Percentiles rank a stretch among this genome's conserved stretches.
Evolutionary conservation across 2,888 invertebrate species (phyloP).

Genomic region (Eurytoma adleriae): DNA sequence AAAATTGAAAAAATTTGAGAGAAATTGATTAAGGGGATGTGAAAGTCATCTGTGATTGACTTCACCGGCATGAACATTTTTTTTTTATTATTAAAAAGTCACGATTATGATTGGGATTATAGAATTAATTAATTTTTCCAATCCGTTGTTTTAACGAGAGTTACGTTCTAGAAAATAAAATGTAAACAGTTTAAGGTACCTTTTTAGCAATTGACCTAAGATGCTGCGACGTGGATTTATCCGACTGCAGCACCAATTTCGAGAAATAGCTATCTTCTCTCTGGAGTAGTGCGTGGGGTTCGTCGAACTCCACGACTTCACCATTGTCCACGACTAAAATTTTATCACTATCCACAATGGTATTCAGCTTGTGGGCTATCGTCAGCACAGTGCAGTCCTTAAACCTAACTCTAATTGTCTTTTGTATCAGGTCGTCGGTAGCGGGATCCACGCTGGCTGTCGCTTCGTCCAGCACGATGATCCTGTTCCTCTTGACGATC

Average conservation of each 20-base stretch:
- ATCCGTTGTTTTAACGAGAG: too few species aligned
- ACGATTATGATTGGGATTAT: too few species aligned
- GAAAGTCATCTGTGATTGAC: too few species aligned
- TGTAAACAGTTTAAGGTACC: neutral
- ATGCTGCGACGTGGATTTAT: conserved; percentile 7
- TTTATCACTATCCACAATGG: conserved; percentile 94
- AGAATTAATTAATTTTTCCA: too few species aligned
- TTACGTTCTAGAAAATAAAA: too few species aligned
- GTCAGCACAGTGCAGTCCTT: conserved; percentile 90
- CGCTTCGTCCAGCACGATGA: conserved; percentile 93
- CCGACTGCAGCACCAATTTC: conserved; percentile 79
- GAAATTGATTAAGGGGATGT: too few species aligned
- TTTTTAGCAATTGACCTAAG: conserved; percentile 2
- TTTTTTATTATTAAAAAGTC: too few species aligned
- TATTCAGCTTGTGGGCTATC: conserved; percentile 92
- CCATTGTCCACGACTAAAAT: conserved; percentile 92
- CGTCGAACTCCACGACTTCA: conserved; percentile 83
- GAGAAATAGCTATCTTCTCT: conserved; percentile 80
- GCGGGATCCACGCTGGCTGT: conserved; percentile 94
- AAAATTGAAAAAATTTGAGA: too few species aligned
- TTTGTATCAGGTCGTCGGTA: conserved; percentile 91
- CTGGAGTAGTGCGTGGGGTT: conserved; percentile 82
- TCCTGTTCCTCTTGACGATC: conserved; percentile 89
- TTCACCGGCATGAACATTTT: too few species aligned
- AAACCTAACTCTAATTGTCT: conserved; percentile 88